Base-by-base conservation (phyloP, 2,888 invertebrate species). In the Drosophila ustulata region DNA sequence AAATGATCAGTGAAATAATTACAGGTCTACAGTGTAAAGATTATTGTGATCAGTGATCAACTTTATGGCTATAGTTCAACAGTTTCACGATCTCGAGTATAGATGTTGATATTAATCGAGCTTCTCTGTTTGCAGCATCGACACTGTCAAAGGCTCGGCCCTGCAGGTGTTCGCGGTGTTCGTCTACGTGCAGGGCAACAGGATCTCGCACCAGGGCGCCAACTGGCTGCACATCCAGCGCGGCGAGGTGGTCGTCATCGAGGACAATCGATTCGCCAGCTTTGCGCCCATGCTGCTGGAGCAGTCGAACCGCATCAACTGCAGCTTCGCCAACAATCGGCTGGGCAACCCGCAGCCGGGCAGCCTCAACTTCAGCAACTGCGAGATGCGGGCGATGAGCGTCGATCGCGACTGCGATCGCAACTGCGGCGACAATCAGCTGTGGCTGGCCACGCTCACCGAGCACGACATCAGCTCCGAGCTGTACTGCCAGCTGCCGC, bases 221-320 rank as follows among this genome's bases (percentile, higher is more conserved):
- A 78, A 91, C 51, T 92, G 93, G 93, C 53, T 92, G 41, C 83
- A 80, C 0, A 88, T 92, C 0, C 85, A 81, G n/a, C 84, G 90
- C 18, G 90, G 89, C 64, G 84, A 88, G 2, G 82, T 88, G 55
- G 86, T 92, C 34, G 78, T 76, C 6, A 89, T 93, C 3, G 78
- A 83, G 26, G 70, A 89, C 23, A 93, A 93, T 78, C 71, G 78
- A 23, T 92, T 92, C 50, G 89, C 85, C 2, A 82, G 83, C 39
- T 92, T 90, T 67, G 89, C 87, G 8, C 66, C 76, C 28, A 88
- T 92, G 57, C 53, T 77, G 3, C 59, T 92, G 41, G 90, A 90
- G n/a, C 82, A 82, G 11, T 75, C 83, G 3, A 76, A 75, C n/a
- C 50, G 26, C 6, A 59, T 76, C 1, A 82, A 75, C 4, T 93